Conservation (phyloP, 2,113 vertebrate genomes). For the Paratilapia polleni region DNA sequence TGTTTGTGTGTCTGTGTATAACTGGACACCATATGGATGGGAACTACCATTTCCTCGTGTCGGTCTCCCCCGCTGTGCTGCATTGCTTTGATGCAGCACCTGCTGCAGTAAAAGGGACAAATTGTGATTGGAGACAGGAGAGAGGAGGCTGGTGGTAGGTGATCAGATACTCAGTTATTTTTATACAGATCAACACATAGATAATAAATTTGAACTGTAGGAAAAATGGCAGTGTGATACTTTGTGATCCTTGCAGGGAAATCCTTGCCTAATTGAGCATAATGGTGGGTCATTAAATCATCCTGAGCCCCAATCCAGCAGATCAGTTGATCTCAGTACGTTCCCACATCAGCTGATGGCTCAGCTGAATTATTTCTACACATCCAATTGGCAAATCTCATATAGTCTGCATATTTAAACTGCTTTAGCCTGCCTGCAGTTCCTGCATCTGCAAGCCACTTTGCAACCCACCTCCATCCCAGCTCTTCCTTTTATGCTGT, state of each 20-base stretch:
- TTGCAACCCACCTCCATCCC: not conserved
- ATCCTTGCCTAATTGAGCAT: not conserved
- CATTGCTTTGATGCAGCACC: conserved; percentile 57
- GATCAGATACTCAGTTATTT: not conserved
- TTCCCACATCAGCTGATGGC: not conserved
- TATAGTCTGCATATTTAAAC: not conserved
- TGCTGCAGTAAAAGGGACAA: conserved; percentile 32
- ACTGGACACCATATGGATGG: conserved; percentile 68
- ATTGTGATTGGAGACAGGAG: conserved; percentile 17
- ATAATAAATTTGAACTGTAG: not conserved
- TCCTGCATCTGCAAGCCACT: not conserved
- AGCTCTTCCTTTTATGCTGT: not conserved
- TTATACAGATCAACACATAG: not conserved
- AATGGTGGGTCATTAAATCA: not conserved
- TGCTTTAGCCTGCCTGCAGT: not conserved
- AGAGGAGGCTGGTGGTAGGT: not conserved
- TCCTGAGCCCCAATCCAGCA: not conserved
- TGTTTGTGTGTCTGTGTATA: conserved; percentile 22
- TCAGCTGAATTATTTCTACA: not conserved
- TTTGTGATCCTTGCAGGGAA: not conserved
- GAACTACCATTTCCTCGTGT: conserved; percentile 57
- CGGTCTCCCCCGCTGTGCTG: conserved; percentile 47
- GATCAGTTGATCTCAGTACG: too few species aligned
- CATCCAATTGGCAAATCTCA: not conserved
- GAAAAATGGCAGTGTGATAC: not conserved